Conservation (phyloP, 1,140 invertebrate genomes). For the Chrysoperla carnea region DNA sequence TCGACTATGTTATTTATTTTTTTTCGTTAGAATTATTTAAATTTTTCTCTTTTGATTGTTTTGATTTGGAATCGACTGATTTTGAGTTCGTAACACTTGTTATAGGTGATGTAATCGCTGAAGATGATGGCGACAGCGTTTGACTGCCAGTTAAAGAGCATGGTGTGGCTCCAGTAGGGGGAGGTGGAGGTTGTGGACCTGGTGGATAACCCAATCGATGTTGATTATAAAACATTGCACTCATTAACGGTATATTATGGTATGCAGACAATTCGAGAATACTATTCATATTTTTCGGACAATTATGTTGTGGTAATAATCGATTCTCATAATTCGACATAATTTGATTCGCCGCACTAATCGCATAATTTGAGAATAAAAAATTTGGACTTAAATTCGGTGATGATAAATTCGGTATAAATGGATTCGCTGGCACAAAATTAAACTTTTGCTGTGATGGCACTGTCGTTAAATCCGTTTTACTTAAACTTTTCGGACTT, state of each 20-base stretch:
- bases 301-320: background rate
- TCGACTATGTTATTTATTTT: too few species aligned
- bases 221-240: background rate
- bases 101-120: too few species aligned
- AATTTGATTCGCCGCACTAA: background rate
- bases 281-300: background rate
- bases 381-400: constrained; percentile 31
- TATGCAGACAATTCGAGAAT: background rate
- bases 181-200: too few species aligned
- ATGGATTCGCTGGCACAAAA: constrained; percentile 28
- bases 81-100: too few species aligned
- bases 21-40: too few species aligned
- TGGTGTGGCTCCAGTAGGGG: too few species aligned
- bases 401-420: constrained; percentile 27
- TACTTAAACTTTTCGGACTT: background rate
- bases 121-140: too few species aligned
- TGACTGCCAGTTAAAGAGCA: too few species aligned
- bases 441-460: constrained; percentile 10
- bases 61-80: too few species aligned
- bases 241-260: background rate
- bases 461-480: background rate
- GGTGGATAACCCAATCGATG: background rate
- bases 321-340: background rate
- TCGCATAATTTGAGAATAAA: constrained; percentile 19
- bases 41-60: too few species aligned